A percentile compares a stretch with the other conserved stretches of the same genome.
Conservation (phyloP, 2,888 invertebrate species). For the Anthophora plumipes region DNA sequence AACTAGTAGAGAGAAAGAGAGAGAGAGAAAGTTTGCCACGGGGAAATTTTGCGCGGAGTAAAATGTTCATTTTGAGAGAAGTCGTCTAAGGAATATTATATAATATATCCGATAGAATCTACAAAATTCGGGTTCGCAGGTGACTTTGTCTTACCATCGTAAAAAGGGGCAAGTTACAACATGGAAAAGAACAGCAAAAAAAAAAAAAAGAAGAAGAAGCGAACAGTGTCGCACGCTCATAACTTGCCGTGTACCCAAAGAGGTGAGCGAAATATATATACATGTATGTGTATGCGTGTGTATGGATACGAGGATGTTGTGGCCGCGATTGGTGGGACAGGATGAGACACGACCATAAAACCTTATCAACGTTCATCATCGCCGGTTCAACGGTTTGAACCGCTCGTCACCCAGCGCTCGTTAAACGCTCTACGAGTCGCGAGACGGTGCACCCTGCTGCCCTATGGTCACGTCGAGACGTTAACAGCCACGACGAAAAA, state of each 20-base stretch:
- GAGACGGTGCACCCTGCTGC: slow-evolving; percentile 60
- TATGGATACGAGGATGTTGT: slow-evolving; percentile 44
- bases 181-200: slow-evolving; percentile 26
- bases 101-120: background rate
- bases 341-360: slow-evolving; percentile 80
- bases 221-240: slow-evolving; percentile 34
- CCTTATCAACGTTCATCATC: slow-evolving; percentile 80
- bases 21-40: background rate
- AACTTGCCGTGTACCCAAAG: slow-evolving; percentile 44
- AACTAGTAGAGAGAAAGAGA: background rate
- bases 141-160: background rate
- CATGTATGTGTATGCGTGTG: background rate
- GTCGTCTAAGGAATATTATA: too few species aligned
- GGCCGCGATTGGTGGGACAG: slow-evolving; percentile 76
- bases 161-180: slow-evolving; percentile 19
- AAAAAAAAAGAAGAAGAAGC: too few species aligned
- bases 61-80: background rate
- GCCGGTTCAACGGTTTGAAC: slow-evolving; percentile 78
- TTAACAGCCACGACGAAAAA: slow-evolving; percentile 56
- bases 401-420: slow-evolving; percentile 76
- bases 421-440: slow-evolving; percentile 76
- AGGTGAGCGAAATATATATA: slow-evolving; percentile 43
- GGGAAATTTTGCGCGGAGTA: background rate
- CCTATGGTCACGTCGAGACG: slow-evolving; percentile 70
- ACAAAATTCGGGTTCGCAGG: background rate